Evolutionary conservation across 1,140 invertebrate species (phyloP).

Genomic region (Monochamus saltuarius): DNA sequence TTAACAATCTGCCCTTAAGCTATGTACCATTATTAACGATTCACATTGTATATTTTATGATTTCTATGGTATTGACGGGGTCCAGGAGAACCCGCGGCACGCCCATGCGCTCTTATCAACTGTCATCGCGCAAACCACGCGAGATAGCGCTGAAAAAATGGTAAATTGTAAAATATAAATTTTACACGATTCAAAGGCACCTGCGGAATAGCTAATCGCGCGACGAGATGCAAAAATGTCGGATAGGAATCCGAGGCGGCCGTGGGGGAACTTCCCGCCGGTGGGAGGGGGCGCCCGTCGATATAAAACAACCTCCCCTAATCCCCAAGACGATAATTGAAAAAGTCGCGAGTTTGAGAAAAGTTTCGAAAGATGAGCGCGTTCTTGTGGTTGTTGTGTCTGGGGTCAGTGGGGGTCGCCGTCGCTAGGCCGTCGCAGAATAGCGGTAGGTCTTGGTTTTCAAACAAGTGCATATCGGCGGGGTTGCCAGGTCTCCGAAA

Average conservation of each 20-base stretch:
- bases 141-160: constrained; percentile 22
- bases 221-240: background rate
- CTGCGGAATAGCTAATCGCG: constrained; percentile 11
- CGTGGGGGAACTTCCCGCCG: background rate
- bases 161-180: constrained; percentile 23
- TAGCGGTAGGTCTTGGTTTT: too few relatives aligned
- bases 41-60: too few relatives aligned
- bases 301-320: background rate
- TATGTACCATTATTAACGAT: too few relatives aligned
- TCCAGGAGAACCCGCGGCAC: background rate
- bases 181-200: constrained; percentile 16
- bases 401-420: too few relatives aligned
- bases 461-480: too few relatives aligned
- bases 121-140: background rate
- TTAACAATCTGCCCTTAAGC: too few relatives aligned
- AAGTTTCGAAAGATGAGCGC: too few relatives aligned
- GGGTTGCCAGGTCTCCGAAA: too few relatives aligned
- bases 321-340: background rate
- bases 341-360: background rate
- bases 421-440: too few relatives aligned
- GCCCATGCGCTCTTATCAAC: constrained; percentile 13
- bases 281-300: background rate
- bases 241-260: background rate
- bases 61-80: too few relatives aligned
- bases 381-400: too few relatives aligned